Percentiles rank a stretch among this genome's conserved stretches.
phyloP scores from a whole-genome alignment of 2,888 invertebrate genomes.

The Hyposoter didymator region DNA sequence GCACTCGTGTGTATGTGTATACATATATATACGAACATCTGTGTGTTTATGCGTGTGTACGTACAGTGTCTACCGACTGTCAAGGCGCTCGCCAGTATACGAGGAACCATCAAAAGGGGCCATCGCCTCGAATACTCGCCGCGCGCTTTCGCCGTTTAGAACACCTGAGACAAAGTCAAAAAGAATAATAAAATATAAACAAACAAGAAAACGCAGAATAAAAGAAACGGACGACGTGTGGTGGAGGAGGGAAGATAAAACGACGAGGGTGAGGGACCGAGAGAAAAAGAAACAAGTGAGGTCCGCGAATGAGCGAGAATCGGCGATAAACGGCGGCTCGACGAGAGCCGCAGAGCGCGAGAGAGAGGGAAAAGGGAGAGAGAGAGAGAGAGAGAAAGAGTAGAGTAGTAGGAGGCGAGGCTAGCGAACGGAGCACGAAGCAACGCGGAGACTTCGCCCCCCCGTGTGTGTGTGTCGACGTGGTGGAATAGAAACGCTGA shows the following conservation, averaged over 20 bases:
- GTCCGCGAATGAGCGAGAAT: slow-evolving; percentile 52
- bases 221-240: slow-evolving; percentile 13
- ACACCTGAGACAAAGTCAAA: slow-evolving; percentile 3
- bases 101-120: slow-evolving; percentile 41
- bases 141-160: slow-evolving; percentile 20
- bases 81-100: slow-evolving; percentile 57
- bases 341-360: slow-evolving; percentile 47
- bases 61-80: slow-evolving; percentile 51
- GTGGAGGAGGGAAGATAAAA: slow-evolving; percentile 5
- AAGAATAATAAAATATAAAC: not conserved
- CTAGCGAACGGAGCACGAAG: slow-evolving; percentile 56
- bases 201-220: slow-evolving; percentile 1
- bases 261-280: not conserved
- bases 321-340: slow-evolving; percentile 47
- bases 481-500: slow-evolving; percentile 57
- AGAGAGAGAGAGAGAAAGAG: slow-evolving; percentile 21
- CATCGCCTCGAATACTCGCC: slow-evolving; percentile 35
- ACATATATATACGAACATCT: slow-evolving; percentile 7
- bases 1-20: slow-evolving; percentile 42
- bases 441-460: slow-evolving; percentile 62
- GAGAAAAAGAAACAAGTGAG: slow-evolving; percentile 44
- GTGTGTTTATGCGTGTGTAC: slow-evolving; percentile 14
- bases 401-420: slow-evolving; percentile 56
- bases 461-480: slow-evolving; percentile 62
- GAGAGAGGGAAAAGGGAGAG: slow-evolving; percentile 26